Base-by-base conservation (phyloP, 1,140 invertebrate genomes). In the Drosophila dunni region DNA sequence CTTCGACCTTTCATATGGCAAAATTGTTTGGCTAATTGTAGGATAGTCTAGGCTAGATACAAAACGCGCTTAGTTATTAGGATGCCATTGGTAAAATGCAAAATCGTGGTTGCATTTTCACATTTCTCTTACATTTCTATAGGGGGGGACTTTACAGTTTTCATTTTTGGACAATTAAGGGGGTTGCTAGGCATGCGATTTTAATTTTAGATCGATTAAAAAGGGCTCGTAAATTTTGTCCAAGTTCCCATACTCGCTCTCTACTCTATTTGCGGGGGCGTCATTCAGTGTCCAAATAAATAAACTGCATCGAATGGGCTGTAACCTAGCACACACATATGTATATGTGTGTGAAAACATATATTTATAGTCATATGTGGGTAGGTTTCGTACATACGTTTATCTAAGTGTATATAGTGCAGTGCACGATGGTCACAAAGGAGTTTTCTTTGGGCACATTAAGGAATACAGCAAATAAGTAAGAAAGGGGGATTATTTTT, bases 231-330 rank as follows among this genome's bases (percentile, higher is more conserved):
- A 74, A 74, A 74, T 74, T 74, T 62, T 29, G 46, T 46, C 45
- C 13, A n/a, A 7, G n/a, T 7, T 45, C 13, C 29, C 33, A 10
- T 34, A 8, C 10, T 51, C 5, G n/a, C 6, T 11, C 5, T 6
- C 36, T 29, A 29, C 54, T 2, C 17, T 44, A 3, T 44, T 11
- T 20, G 11, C 45, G 80, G 74, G 79, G 80, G 80, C 76, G 80
- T 79, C 61, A 79, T 69, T 78, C 57, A 75, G 71, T 79, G 80
- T 83, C 80, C 78, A 84, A 84, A 84, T 80, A 83, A 83, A 84
- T 84, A 74, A 84, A 80, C 13, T 84, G 81, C 81, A 84, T 58
- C 64, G 79, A 60, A 67, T 60, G 53, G 44, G 67, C 53, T 44
- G 36, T 33, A 34, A 46, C 65, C 58, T 17, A 53, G 62, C 44